Percentiles rank a stretch among this genome's conserved stretches.
Evolutionary conservation across 2,797 vertebrate species (phyloP).

Genomic region (Synanceia verrucosa): DNA sequence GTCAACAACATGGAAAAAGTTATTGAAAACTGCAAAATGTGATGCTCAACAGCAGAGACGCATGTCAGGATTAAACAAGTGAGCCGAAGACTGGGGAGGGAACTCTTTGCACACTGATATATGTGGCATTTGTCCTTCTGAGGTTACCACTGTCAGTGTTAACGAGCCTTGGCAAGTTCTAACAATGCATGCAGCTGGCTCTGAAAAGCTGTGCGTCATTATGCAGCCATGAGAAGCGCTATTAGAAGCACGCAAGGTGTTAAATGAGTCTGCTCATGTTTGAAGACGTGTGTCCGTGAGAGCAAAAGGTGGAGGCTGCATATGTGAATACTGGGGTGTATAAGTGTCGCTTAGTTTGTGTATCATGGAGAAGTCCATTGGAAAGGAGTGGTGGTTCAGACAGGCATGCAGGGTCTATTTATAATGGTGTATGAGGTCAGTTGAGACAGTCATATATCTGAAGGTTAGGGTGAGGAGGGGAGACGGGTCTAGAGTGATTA

Average conservation of each 20-base stretch:
- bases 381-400: conserved; percentile 60
- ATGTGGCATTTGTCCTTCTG: conserved; percentile 85
- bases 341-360: conserved; percentile 34
- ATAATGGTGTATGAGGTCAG: conserved; percentile 89
- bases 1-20: conserved; percentile 73
- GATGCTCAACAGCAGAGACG: conserved; percentile 73
- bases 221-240: conserved; percentile 71
- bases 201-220: conserved; percentile 79
- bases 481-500: conserved; percentile 87
- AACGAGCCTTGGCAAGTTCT: conserved; percentile 86
- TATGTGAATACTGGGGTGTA: conserved; percentile 27
- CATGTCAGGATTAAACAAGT: conserved; percentile 79
- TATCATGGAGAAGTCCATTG: conserved; percentile 35
- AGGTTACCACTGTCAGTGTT: conserved; percentile 84
- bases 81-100: conserved; percentile 28
- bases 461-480: conserved; percentile 81
- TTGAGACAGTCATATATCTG: conserved; percentile 91
- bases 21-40: conserved; percentile 77
- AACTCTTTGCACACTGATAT: conserved; percentile 67
- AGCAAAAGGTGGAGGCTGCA: conserved; percentile 30
- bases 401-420: conserved; percentile 87
- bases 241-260: conserved; percentile 70
- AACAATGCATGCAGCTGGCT: conserved; percentile 84
- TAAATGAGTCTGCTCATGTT: conserved; percentile 75
- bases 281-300: conserved; percentile 39